phyloP scores from a whole-genome alignment of 2,113 vertebrate genomes.

The Thunnus maccoyii region DNA sequence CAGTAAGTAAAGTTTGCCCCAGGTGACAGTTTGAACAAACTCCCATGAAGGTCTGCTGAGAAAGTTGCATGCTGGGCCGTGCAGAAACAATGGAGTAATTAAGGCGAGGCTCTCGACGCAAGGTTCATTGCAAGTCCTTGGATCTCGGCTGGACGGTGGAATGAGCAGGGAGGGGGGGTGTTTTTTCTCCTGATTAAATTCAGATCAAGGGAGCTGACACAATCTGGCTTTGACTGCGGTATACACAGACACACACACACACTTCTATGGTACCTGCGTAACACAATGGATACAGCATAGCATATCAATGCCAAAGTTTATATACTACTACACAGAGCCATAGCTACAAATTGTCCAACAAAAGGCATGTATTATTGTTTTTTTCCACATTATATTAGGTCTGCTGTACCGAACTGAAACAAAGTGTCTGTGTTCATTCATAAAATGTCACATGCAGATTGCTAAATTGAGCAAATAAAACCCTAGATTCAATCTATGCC shows the following conservation, averaged over 20 bases:
- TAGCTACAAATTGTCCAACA: conserved; percentile 6
- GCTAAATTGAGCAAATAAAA: conserved; percentile 70
- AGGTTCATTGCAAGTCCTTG: conserved; percentile 72
- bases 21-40: conserved; percentile 79
- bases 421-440: conserved; percentile 34
- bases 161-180: conserved; percentile 39
- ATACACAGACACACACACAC: conserved; percentile 3
- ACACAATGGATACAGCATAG: neutral
- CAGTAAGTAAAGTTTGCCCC: conserved; percentile 69
- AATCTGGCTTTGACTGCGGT: conserved; percentile 66
- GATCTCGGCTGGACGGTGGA: conserved; percentile 66
- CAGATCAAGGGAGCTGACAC: conserved; percentile 79
- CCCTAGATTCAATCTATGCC: conserved; percentile 50
- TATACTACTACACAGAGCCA: neutral
- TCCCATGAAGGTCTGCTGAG: conserved; percentile 67
- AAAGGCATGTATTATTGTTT: conserved; percentile 18
- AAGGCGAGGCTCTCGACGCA: conserved; percentile 66
- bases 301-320: neutral
- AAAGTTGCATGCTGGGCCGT: conserved; percentile 66
- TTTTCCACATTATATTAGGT: conserved; percentile 28
- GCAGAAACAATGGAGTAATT: conserved; percentile 79
- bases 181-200: conserved; percentile 67
- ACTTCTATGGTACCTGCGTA: conserved; percentile 9
- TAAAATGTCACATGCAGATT: conserved; percentile 61
- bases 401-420: conserved; percentile 4